Conservation (phyloP, 2,888 invertebrate species). For the Kryphioiulus occultus region DNA sequence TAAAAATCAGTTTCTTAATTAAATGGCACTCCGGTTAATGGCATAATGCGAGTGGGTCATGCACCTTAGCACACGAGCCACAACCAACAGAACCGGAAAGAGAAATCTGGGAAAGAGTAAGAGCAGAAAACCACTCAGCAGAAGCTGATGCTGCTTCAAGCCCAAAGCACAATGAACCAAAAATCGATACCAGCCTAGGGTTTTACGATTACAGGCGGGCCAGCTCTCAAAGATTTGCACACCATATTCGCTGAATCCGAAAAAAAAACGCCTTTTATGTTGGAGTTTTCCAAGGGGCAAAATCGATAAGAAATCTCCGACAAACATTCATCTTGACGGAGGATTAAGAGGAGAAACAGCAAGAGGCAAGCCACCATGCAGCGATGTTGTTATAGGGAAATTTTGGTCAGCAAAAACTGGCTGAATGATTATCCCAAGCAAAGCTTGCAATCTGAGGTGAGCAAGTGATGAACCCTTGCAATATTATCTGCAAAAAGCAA, state of each 20-base stretch:
- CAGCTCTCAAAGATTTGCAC: not conserved
- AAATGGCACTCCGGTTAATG: conserved; percentile 15
- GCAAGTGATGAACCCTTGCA: no score
- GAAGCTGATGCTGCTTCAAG: not conserved
- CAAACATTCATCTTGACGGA: conserved; percentile 24
- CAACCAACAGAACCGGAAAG: not conserved
- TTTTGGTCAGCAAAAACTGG: not conserved
- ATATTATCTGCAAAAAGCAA: no score
- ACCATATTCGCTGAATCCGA: not conserved
- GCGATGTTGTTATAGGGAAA: not conserved
- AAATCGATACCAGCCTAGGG: not conserved
- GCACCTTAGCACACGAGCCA: not conserved
- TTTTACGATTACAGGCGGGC: not conserved
- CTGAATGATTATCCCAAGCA: no score
- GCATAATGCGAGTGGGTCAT: conserved; percentile 8
- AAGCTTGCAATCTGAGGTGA: no score
- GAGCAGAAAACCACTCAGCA: not conserved
- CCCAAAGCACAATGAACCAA: conserved; percentile 6
- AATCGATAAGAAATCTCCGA: conserved; percentile 31
- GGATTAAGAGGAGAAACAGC: conserved; percentile 2
- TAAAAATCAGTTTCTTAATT: conserved; percentile 15
- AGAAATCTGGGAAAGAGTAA: not conserved
- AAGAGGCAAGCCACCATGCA: not conserved
- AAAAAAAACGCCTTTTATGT: not conserved
- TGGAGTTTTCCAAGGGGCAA: not conserved